These are phyloP conservation scores for Clarias macrocephalus DNA, from an alignment of 2,113 vertebrate species.

Conservation along the genomic window DNA sequence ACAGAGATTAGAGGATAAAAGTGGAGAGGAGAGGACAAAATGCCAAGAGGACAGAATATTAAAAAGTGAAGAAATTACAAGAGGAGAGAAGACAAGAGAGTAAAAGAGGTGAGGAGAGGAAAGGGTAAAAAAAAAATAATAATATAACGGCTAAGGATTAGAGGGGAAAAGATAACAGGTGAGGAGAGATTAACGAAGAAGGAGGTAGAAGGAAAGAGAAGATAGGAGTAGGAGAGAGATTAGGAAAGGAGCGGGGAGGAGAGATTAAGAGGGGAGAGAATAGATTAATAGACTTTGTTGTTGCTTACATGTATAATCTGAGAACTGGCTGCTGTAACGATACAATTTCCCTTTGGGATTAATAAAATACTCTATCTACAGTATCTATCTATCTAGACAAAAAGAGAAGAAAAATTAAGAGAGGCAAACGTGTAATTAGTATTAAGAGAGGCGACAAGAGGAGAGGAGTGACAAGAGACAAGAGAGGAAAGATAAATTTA, in stretches of 20 bases:
- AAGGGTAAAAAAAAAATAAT: too few species aligned
- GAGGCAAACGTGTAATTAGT: too few species aligned
- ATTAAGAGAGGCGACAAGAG: slow-evolving; percentile 28
- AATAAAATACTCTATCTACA: too few species aligned
- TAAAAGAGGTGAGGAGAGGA: background rate
- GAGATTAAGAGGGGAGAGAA: background rate
- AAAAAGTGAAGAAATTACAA: background rate
- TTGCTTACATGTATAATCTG: too few species aligned
- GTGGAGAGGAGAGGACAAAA: background rate
- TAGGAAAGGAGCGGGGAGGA: slow-evolving; percentile 27
- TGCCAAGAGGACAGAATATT: background rate
- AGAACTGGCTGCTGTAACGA: too few species aligned
- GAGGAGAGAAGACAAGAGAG: background rate
- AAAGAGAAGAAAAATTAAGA: too few species aligned
- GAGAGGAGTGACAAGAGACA: background rate
- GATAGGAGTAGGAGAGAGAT: background rate
- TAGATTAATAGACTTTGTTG: too few species aligned
- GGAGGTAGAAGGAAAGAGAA: background rate
- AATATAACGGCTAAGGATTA: background rate
- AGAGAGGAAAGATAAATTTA: background rate
- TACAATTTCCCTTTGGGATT: too few species aligned
- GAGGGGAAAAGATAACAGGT: background rate
- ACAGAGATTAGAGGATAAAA: background rate
- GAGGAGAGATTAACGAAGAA: background rate
- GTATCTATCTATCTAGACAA: too few species aligned